Evolutionary conservation across 2,888 invertebrate genomes (phyloP).

Genomic region (Hylaea fasciaria): DNA sequence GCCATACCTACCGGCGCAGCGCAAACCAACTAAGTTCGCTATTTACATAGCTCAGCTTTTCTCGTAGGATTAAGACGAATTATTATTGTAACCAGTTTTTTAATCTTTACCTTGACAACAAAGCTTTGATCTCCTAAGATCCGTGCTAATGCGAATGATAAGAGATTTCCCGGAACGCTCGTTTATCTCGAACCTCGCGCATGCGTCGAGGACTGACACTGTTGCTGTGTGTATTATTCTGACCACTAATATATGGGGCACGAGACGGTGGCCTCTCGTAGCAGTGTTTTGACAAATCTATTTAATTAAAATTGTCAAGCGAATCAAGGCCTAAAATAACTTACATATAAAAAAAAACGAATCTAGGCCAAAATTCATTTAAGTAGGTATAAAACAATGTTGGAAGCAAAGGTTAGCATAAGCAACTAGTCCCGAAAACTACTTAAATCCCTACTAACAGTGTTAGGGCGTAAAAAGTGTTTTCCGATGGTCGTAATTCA

Average conservation of each 20-base stretch:
- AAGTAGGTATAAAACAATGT: too few species aligned
- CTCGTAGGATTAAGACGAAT: too few species aligned
- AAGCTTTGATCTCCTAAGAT: slow-evolving; percentile 17
- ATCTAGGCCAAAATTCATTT: too few species aligned
- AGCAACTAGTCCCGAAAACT: slow-evolving; percentile 1
- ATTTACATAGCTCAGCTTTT: too few species aligned
- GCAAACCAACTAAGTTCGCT: too few species aligned
- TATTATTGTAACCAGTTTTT: too few species aligned
- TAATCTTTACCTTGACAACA: background rate
- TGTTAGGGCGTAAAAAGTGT: slow-evolving; percentile 2
- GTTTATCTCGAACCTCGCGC: slow-evolving; percentile 47
- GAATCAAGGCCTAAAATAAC: too few species aligned
- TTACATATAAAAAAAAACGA: too few species aligned
- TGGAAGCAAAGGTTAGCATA: background rate
- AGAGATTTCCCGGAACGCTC: slow-evolving; percentile 63
- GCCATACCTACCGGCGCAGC: too few species aligned
- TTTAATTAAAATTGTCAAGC: too few species aligned
- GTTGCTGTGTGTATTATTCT: background rate
- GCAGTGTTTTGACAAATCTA: too few species aligned
- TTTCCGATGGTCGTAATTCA: slow-evolving; percentile 3
- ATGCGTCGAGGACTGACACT: slow-evolving; percentile 9
- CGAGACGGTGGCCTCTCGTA: too few species aligned
- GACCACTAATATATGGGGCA: background rate
- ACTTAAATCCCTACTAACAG: slow-evolving; percentile 6
- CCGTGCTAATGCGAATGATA: slow-evolving; percentile 57